These are phyloP conservation scores for Hirtodrosophila duncani DNA, from an alignment of 2,888 invertebrate species.

Conservation along the genomic window DNA sequence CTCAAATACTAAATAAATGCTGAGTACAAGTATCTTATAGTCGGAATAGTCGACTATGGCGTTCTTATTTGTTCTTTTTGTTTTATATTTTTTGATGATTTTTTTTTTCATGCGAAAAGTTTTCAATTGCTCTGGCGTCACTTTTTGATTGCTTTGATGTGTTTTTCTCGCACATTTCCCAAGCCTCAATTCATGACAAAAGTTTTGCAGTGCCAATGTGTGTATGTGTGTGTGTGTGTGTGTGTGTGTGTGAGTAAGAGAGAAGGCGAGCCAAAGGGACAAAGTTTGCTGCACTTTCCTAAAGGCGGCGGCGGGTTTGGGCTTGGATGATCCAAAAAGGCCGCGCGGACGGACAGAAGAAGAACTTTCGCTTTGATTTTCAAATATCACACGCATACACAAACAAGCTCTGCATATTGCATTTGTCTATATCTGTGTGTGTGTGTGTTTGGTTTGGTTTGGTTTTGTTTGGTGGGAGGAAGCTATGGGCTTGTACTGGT, in stretches of 20 bases:
- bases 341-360: slow-evolving; percentile 31
- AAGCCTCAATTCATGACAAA: slow-evolving; percentile 69
- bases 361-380: slow-evolving; percentile 72
- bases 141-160: slow-evolving; percentile 73
- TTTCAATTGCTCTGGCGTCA: slow-evolving; percentile 72
- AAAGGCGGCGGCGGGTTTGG: slow-evolving; percentile 7
- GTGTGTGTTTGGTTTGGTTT: slow-evolving; percentile 22
- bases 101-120: slow-evolving; percentile 61
- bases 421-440: slow-evolving; percentile 12
- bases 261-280: background rate
- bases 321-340: no score
- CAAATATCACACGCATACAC: slow-evolving; percentile 44
- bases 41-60: no score
- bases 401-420: slow-evolving; percentile 20
- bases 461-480: no score
- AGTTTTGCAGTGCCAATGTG: slow-evolving; percentile 51
- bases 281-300: slow-evolving; percentile 24
- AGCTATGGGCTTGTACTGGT: no score
- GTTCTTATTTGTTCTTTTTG: slow-evolving; percentile 18
- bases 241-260: background rate
- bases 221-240: background rate
- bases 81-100: slow-evolving; percentile 13
- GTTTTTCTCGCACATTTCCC: slow-evolving; percentile 72
- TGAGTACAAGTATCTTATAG: no score
- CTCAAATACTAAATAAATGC: no score